phyloP scores from a whole-genome alignment of 2,113 vertebrate species.

The Percina caprodes region DNA sequence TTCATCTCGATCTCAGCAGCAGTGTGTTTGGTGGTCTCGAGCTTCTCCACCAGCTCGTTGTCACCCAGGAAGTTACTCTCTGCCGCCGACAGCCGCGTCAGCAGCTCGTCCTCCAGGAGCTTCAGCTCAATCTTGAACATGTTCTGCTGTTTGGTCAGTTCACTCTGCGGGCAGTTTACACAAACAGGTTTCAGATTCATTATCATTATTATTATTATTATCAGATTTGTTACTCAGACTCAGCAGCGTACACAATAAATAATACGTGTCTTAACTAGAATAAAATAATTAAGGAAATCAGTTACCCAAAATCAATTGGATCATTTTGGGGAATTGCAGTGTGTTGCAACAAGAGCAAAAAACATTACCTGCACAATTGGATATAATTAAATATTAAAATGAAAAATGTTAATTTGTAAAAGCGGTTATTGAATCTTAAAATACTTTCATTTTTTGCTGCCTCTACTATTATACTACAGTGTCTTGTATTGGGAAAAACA shows the following conservation, averaged over 20 bases:
- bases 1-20: slow-evolving; percentile 86
- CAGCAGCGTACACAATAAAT: too few relatives aligned
- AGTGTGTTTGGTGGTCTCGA: slow-evolving; percentile 87
- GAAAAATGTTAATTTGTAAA: neutral
- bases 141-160: slow-evolving; percentile 87
- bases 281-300: too few relatives aligned
- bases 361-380: neutral
- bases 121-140: slow-evolving; percentile 90
- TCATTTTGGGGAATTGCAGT: neutral
- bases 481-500: neutral
- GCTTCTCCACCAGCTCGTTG: slow-evolving; percentile 85
- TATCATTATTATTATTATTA: too few relatives aligned
- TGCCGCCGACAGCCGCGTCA: slow-evolving; percentile 81
- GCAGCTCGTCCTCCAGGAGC: slow-evolving; percentile 86
- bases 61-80: slow-evolving; percentile 85
- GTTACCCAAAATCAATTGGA: neutral
- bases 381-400: neutral
- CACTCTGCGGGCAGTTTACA: slow-evolving; percentile 70
- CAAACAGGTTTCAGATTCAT: neutral
- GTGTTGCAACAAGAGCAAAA: neutral
- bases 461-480: neutral
- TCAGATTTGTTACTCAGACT: too few relatives aligned
- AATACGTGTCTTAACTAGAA: too few relatives aligned
- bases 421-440: neutral
- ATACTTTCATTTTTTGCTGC: neutral